Conservation (phyloP, 2,888 invertebrate species). For the Sminthurinus aureus region DNA sequence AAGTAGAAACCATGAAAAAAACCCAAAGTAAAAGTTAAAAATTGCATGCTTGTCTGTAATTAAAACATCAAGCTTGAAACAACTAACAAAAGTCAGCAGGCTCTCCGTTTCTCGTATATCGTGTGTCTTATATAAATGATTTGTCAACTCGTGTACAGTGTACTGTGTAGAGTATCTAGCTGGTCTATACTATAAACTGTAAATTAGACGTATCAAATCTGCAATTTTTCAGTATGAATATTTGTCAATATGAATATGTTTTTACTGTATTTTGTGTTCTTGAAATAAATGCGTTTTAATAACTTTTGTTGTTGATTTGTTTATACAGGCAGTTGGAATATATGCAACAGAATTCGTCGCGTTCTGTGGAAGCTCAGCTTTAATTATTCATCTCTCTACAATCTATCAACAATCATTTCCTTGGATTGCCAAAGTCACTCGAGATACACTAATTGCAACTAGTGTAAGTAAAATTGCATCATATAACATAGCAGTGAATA, state of each 20-base stretch:
- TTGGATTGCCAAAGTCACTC: slow-evolving; percentile 77
- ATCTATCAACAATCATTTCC: slow-evolving; percentile 68
- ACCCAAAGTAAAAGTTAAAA: too few species aligned
- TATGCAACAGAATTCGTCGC: slow-evolving; percentile 59
- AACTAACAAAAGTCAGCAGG: too few species aligned
- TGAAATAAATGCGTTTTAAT: neutral
- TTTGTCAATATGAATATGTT: too few species aligned
- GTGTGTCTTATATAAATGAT: too few species aligned
- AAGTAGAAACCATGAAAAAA: too few species aligned
- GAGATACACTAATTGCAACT: slow-evolving; percentile 73
- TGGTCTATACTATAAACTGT: too few species aligned
- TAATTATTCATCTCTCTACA: slow-evolving; percentile 72
- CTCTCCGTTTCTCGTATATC: too few species aligned
- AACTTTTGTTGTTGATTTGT: neutral
- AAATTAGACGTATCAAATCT: too few species aligned
- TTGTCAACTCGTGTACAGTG: too few species aligned
- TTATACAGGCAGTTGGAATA: slow-evolving; percentile 56
- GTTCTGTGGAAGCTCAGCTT: slow-evolving; percentile 71
- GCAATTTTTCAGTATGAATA: neutral
- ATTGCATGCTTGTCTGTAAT: too few species aligned
- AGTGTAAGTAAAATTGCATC: slow-evolving; percentile 66
- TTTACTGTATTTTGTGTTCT: neutral
- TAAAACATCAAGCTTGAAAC: too few species aligned
- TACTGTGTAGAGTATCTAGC: too few species aligned
- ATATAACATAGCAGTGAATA: neutral